Evolutionary conservation across 2,797 vertebrate genomes (phyloP).

Genomic region (Rhynchotus rufescens): DNA sequence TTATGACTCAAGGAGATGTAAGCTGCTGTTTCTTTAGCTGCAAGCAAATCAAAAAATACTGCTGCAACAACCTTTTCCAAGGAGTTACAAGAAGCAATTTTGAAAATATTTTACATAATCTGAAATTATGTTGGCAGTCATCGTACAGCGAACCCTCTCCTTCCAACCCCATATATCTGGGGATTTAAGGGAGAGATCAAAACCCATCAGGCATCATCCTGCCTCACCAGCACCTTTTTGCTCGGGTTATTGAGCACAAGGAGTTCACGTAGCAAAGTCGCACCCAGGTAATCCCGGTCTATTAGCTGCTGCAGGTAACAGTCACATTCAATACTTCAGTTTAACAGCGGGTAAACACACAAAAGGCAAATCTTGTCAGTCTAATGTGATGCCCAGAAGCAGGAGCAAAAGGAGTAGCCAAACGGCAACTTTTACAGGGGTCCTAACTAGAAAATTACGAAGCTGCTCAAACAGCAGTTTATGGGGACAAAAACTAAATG

Average conservation of each 20-base stretch:
- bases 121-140: background rate
- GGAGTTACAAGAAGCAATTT: background rate
- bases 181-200: background rate
- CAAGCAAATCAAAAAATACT: background rate
- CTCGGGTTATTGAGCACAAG: background rate
- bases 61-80: background rate
- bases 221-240: background rate
- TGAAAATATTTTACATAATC: background rate
- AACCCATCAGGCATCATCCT: background rate
- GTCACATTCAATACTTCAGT: background rate
- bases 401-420: background rate
- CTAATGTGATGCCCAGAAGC: background rate
- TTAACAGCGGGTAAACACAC: background rate
- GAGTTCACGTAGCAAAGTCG: background rate
- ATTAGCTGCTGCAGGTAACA: background rate
- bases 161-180: background rate
- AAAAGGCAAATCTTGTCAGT: background rate
- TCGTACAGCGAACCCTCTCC: background rate
- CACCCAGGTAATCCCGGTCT: background rate
- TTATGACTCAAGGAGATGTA: background rate
- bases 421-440: background rate
- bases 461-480: background rate
- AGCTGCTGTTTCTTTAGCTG: background rate
- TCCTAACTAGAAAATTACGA: background rate
- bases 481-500: background rate